Base-by-base conservation (phyloP, 2,888 invertebrate genomes). In the Galeruca laticollis region DNA sequence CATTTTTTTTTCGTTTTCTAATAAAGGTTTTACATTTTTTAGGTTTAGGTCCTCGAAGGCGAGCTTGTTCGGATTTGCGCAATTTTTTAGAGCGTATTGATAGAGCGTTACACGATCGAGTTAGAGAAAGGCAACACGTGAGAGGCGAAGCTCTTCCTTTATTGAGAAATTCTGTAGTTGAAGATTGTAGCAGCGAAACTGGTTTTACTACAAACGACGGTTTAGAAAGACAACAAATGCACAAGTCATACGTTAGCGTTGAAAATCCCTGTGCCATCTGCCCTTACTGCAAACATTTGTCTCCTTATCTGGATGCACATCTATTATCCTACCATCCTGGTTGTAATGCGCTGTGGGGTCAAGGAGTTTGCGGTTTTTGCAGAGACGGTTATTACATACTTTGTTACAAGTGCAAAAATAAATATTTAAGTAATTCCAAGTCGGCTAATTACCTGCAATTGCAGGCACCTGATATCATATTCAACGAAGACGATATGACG, bases 261-360 rank as follows among this genome's bases (percentile, higher is more conserved):
- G 78, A 79, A 20, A 76, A 77, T 26, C 73, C 78, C 2, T 76
- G 79, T 62, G 75, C 77, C 2, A 70, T 81, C 13, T 83, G 82
- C 67, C 78, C 80, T 10, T 82, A 88, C 57, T 89, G 88, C 79
- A 84, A 84, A 31, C 83, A 85, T 52, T 74, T 85, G 13, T 84
- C 86, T 2, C 79, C 83, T 3, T 84, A 85, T 77, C 82, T 88
- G 64, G 83, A 77, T 80, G 81, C 80, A 13, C 86, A 90, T 76
- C 86, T 89, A 86, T 80, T 85, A 31, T 81, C 84, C 0, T 81
- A 84, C 13, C 89, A 90, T 81, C 88, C 88, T 10, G 90, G 90
- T 4, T 90, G 89, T 82, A 88, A 88, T 43, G 60, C 60, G 60
- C 63, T 20, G 43, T 85, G 87, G 63, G 88, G 87, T 2, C 83